These are phyloP conservation scores for Orthonyx spaldingii DNA, from an alignment of 2,113 vertebrate genomes.

Conservation along the genomic window DNA sequence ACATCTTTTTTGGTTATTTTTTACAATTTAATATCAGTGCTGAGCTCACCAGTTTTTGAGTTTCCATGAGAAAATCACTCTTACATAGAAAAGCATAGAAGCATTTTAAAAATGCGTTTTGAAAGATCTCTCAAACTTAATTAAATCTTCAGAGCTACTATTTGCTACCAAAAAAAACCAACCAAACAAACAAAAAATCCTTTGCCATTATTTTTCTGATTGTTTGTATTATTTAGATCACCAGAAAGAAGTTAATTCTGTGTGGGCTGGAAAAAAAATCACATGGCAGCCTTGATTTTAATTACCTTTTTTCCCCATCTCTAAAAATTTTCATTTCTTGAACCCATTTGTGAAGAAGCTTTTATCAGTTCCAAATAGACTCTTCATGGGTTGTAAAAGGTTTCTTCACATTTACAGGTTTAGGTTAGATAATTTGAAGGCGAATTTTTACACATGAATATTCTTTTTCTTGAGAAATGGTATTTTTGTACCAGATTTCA, in stretches of 20 bases:
- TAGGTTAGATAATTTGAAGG: not conserved
- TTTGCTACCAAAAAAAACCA: not conserved
- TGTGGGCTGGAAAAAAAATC: not conserved
- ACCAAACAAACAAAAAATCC: accelerated
- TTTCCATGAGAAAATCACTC: not conserved
- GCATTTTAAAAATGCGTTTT: not conserved
- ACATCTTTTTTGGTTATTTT: not conserved
- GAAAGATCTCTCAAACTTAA: not conserved
- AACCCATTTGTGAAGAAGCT: not conserved
- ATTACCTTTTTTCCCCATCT: not conserved
- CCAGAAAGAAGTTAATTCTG: not conserved
- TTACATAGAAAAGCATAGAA: not conserved
- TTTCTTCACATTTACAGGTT: not conserved
- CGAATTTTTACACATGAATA: not conserved
- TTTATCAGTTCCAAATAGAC: not conserved
- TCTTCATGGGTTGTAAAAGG: not conserved
- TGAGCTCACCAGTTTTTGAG: not conserved
- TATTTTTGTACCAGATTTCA: not conserved
- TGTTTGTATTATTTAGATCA: not conserved
- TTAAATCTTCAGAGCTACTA: not conserved
- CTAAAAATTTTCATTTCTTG: not conserved
- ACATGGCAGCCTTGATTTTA: not conserved
- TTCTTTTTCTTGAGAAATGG: not conserved
- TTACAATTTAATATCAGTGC: not conserved
- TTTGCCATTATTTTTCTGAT: not conserved